Conservation (phyloP, 2,113 vertebrate genomes). For the Melanostigma gelatinosum region DNA sequence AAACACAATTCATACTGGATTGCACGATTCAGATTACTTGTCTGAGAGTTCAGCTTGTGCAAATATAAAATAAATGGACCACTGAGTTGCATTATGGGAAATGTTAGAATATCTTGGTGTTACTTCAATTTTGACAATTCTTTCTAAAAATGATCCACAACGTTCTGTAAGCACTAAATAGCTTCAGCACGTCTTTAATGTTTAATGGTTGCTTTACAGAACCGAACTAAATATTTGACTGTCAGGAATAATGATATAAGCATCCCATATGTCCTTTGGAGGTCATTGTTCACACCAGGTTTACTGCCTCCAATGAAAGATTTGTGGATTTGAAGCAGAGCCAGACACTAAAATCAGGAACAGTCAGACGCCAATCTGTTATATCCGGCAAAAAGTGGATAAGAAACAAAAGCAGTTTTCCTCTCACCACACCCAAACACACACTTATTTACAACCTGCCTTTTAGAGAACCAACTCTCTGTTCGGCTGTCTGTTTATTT, state of each 20-base stretch:
- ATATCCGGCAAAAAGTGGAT: slow-evolving; percentile 38
- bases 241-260: neutral
- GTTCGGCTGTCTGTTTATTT: slow-evolving; percentile 74
- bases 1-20: neutral
- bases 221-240: slow-evolving; percentile 27
- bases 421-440: slow-evolving; percentile 13
- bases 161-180: neutral
- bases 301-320: slow-evolving; percentile 48
- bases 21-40: neutral
- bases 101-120: neutral
- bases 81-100: neutral
- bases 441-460: slow-evolving; percentile 78
- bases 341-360: slow-evolving; percentile 36
- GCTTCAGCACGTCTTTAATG: neutral
- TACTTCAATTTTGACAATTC: neutral
- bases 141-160: neutral
- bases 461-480: slow-evolving; percentile 75
- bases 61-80: neutral
- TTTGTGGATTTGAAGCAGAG: slow-evolving; percentile 42
- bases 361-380: slow-evolving; percentile 34
- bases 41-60: neutral
- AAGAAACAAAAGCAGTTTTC: slow-evolving; percentile 40
- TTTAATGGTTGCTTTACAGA: slow-evolving; percentile 28
- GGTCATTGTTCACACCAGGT: slow-evolving; percentile 50
- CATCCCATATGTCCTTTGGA: slow-evolving; percentile 27